Evolutionary conservation across 2,888 invertebrate species (phyloP), one percentile per base, ranked within the genome.

Genomic region (Andrena chrysosceles): DNA sequence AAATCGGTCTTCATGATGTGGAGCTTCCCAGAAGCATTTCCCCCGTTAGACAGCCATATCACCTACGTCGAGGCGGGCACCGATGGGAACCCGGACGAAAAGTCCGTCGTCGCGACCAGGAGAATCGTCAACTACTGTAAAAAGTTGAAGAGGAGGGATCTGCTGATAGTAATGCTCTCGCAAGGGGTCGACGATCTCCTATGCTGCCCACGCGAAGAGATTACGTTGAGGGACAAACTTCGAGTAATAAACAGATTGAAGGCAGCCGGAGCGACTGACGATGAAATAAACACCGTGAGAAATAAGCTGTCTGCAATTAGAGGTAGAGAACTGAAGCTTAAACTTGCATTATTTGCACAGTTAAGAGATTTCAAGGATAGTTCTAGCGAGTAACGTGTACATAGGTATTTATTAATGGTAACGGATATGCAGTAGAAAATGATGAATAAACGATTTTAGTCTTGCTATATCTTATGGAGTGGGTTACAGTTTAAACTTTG

Each of bases 121-220:
- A 91, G 93, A 69, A 95, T 96, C 64, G 89, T 94, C 2, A 86
- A 94, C 0, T 90, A 95, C 72, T 94, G 95, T 1, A 87, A 93
- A 67, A 89, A 89, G 20, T 92, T 95, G 54, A 92, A 91, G 33
- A 91, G 93, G 60, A 88, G 92, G 29, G 95, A 96, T 87, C 87
- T 96, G 23, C 91, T 96, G 26, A 87, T 96, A 29, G 95, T 96
- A 2, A 93, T 96, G 35, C 95, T 96, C 16, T 93, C 94, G 91
- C 96, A 96, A 64, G 96, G 96, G 16, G 96, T 96, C 1, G 96
- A 96, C n/a, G 95, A 96, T 29, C 93, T 97, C 13, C 92, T 97
- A 4, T 95, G 96, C n/a, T 93, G 94, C 13, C 96, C 96, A 0
- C 92, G 93, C 29, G 94, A 94, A 10, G 95, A 95, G 0, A 91